These are phyloP conservation scores for Sepiola atlantica DNA, from an alignment of 2,888 invertebrate species.

Conservation along the genomic window DNA sequence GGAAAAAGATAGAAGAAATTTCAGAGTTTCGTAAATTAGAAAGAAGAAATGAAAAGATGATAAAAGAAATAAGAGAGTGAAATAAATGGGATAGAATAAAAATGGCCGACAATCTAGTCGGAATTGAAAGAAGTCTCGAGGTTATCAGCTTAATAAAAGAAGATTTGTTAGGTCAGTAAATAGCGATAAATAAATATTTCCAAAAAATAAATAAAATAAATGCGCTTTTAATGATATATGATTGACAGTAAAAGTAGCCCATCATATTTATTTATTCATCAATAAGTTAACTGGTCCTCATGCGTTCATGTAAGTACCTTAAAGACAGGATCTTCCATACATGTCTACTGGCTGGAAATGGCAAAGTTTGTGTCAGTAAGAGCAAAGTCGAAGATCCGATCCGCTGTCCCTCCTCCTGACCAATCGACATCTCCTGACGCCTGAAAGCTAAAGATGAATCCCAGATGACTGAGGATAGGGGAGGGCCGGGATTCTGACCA, in stretches of 20 bases:
- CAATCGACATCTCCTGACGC: not conserved
- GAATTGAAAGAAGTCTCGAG: not conserved
- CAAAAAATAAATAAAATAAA: not conserved
- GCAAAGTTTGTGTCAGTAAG: not conserved
- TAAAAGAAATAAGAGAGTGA: not conserved
- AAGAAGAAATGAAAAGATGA: not conserved
- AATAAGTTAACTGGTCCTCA: not conserved
- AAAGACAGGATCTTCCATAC: not conserved
- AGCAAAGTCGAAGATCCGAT: not conserved
- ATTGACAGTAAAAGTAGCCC: slow-evolving; percentile 14
- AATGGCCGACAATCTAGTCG: not conserved
- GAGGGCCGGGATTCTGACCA: not conserved
- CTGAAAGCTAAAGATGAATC: slow-evolving; percentile 1
- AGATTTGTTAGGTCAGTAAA: not conserved
- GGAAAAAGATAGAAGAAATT: not conserved
- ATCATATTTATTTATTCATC: not conserved
- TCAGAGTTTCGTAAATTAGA: not conserved
- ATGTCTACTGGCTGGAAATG: not conserved
- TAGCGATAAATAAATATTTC: not conserved
- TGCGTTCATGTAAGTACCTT: not conserved
- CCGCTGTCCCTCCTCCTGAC: not conserved
- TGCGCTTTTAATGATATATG: not conserved
- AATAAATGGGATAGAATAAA: not conserved
- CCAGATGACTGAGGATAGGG: not conserved
- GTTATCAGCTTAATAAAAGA: not conserved